A percentile compares a stretch with the other conserved stretches of the same genome.
Evolutionary conservation across 2,888 invertebrate genomes (phyloP).

Genomic region (Apotomis betuletana): DNA sequence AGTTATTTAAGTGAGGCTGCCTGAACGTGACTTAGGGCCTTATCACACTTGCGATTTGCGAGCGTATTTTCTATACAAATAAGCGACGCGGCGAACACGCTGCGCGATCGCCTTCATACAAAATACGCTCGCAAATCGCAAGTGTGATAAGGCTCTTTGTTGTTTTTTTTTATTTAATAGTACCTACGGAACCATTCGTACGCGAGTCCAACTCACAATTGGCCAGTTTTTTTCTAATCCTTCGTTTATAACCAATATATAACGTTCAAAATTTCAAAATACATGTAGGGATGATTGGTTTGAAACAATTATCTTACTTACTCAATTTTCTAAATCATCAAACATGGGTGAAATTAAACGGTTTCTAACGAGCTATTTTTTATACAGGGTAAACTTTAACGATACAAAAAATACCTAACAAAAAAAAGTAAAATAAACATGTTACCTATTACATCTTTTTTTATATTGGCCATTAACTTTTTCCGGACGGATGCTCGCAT

Average conservation of each 20-base stretch:
- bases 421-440: slow-evolving; percentile 41
- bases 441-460: slow-evolving; percentile 53
- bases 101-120: no score
- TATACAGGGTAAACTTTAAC: slow-evolving; percentile 18
- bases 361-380: slow-evolving; percentile 13
- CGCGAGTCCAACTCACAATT: no score
- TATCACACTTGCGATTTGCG: no score
- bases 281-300: neutral
- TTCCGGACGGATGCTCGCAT: slow-evolving; percentile 58
- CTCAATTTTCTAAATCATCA: slow-evolving; percentile 11
- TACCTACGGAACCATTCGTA: no score
- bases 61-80: no score
- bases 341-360: slow-evolving; percentile 17
- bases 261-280: neutral
- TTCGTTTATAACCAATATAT: neutral
- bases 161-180: no score
- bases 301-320: slow-evolving; percentile 4
- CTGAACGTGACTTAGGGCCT: no score
- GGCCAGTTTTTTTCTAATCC: no score
- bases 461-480: slow-evolving; percentile 61
- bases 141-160: no score
- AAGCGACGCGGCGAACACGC: no score
- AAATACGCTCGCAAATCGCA: no score
- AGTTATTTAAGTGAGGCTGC: no score
- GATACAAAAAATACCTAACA: slow-evolving; percentile 9